Percentiles rank a stretch among this genome's conserved stretches.
Evolutionary conservation across 2,113 vertebrate species (phyloP).

Genomic region (Dicrurus megarhynchus): DNA sequence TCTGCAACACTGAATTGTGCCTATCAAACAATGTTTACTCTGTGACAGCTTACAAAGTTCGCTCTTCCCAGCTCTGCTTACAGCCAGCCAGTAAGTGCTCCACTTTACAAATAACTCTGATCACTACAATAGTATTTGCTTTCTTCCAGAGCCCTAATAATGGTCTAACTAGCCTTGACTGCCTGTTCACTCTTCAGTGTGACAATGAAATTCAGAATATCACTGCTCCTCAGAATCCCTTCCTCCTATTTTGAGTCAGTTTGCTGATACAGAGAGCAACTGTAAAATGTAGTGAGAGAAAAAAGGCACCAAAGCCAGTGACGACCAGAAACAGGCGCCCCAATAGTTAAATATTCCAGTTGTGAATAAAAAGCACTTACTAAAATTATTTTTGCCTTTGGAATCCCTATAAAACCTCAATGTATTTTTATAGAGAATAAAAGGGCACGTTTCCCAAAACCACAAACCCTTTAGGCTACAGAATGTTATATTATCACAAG

Average conservation of each 20-base stretch:
- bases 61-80: background rate
- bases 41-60: background rate
- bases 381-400: conserved; percentile 43
- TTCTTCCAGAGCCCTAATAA: background rate
- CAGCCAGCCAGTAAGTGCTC: background rate
- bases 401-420: background rate
- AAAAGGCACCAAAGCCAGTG: background rate
- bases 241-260: conserved; percentile 10
- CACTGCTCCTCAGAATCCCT: conserved; percentile 3
- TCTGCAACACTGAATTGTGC: background rate
- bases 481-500: background rate
- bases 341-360: background rate
- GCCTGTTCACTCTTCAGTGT: background rate
- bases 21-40: background rate
- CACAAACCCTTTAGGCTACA: background rate
- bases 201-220: conserved; percentile 13
- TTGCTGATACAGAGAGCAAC: conserved; percentile 9
- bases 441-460: conserved; percentile 1
- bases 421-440: conserved; percentile 3
- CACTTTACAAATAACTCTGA: conserved; percentile 11
- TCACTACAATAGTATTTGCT: background rate
- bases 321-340: background rate
- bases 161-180: background rate
- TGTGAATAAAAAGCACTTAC: background rate
- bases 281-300: background rate